Percentiles rank a stretch among this genome's conserved stretches.
Evolutionary conservation across 1,140 invertebrate species (phyloP).

Genomic region (Microplitis mediator): DNA sequence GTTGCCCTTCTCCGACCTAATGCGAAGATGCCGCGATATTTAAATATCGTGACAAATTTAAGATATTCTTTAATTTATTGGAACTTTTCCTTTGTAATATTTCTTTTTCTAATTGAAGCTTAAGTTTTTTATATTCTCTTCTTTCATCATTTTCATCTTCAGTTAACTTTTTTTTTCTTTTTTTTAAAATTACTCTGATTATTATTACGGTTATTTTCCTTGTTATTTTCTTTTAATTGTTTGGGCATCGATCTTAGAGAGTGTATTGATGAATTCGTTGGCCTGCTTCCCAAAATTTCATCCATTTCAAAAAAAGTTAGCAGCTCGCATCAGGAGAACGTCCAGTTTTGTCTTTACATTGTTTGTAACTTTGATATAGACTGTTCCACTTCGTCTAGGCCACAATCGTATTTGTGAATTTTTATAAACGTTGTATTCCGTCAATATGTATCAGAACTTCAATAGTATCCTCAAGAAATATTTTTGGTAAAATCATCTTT

Average conservation of each 20-base stretch:
- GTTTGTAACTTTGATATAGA: neutral
- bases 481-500: no score
- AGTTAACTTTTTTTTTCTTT: neutral
- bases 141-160: neutral
- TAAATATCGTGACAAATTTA: no score
- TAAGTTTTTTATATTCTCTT: neutral
- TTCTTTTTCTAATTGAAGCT: neutral
- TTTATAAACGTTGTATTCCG: neutral
- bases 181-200: neutral
- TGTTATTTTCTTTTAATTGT: neutral
- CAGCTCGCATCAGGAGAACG: constrained; percentile 4
- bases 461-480: constrained; percentile 20
- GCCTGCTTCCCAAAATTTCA: neutral
- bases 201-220: neutral
- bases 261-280: neutral
- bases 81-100: neutral
- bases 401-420: neutral
- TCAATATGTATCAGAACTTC: constrained; percentile 23
- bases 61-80: neutral
- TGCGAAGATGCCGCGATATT: no score
- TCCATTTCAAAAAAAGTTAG: neutral
- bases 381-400: neutral
- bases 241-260: neutral
- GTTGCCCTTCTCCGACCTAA: no score
- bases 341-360: neutral